Evolutionary conservation across 1,140 invertebrate species (phyloP), one percentile per base, ranked within the genome.

Genomic region (Linepithema humile): DNA sequence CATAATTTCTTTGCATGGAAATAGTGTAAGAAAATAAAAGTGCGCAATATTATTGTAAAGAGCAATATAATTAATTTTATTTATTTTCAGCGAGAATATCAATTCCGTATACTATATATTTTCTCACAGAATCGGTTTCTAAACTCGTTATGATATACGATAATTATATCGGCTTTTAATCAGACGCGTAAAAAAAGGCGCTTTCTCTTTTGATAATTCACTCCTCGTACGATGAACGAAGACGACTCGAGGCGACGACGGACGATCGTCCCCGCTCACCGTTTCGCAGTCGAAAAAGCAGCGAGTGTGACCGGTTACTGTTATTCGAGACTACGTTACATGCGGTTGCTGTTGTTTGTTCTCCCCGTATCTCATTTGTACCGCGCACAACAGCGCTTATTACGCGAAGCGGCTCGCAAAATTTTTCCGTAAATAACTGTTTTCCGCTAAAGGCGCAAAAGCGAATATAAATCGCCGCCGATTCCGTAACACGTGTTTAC

Each of bases 231-330:
- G 43, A 84, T 48, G 64, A 65, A 35, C 67, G 55, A 59, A 57
- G 62, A 67, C 20, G 23, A 53, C n/a, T 40, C 60, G 40, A 67
- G 84, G 60, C 26, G 26, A 12, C 1, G 45, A 48, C 9, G 48
- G 38, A 4, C 32, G 43, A 48, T 43, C 70, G 84, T 84, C 77
- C 77, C 88, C 67, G 73, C 75, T 69, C 17, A 2, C 15, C 7
- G 57, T 77, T 80, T n/a, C 73, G 72, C 53, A 91, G 88, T 90
- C 91, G 88, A 93, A 94, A 93, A 94, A 82, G 78, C 92, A 94
- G 62, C 91, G 75, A 94, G 93, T 94, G 93, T 94, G 93, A 94
- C 93, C 91, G 73, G 89, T 94, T 94, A 94, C 93, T 94, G 93
- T 94, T 94, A 94, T 93, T 90, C 86, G 89, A 87, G 86, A 89